A percentile compares a stretch with the other conserved stretches of the same genome.
These are phyloP conservation scores for Whitmania pigra DNA, from an alignment of 1,140 invertebrate species.

Conservation along the genomic window DNA sequence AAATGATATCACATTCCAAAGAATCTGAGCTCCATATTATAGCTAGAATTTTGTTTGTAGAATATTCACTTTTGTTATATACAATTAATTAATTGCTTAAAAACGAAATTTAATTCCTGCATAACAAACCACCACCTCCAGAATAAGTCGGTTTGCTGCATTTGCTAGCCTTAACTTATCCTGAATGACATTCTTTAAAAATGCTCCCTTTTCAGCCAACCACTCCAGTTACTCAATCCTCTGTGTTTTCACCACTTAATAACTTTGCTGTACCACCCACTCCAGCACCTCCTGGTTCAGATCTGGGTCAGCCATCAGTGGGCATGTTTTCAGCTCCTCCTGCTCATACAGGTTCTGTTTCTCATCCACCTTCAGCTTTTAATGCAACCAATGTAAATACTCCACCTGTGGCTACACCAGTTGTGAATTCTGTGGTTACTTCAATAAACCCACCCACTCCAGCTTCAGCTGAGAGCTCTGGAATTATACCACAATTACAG, in stretches of 20 bases:
- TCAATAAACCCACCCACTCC: constrained; percentile 89
- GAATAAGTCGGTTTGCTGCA: too few relatives aligned
- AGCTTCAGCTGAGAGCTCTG: constrained; percentile 71
- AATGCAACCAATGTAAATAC: background rate
- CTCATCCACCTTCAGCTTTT: constrained; percentile 4
- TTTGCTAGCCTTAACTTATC: too few relatives aligned
- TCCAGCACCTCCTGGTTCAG: constrained; percentile 15
- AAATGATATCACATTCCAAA: too few relatives aligned
- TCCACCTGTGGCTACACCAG: constrained; percentile 47
- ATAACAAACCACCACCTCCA: too few relatives aligned
- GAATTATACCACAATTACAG: constrained; percentile 85
- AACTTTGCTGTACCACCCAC: constrained; percentile 14
- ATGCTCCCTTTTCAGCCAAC: constrained; percentile 15
- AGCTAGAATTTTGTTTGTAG: too few relatives aligned
- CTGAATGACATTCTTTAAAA: background rate
- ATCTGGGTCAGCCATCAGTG: background rate
- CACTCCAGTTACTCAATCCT: constrained; percentile 9
- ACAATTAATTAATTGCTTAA: too few relatives aligned
- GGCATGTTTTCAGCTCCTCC: constrained; percentile 17
- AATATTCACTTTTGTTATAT: too few relatives aligned
- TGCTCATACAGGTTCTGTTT: constrained; percentile 12
- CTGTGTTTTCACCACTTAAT: constrained; percentile 17
- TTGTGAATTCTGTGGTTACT: constrained; percentile 33
- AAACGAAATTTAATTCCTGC: too few relatives aligned
- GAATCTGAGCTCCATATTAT: too few relatives aligned